A percentile compares a stretch with the other conserved stretches of the same genome.
These are phyloP conservation scores for Aporophyla lueneburgensis DNA, from an alignment of 2,888 invertebrate species.

Conservation along the genomic window DNA sequence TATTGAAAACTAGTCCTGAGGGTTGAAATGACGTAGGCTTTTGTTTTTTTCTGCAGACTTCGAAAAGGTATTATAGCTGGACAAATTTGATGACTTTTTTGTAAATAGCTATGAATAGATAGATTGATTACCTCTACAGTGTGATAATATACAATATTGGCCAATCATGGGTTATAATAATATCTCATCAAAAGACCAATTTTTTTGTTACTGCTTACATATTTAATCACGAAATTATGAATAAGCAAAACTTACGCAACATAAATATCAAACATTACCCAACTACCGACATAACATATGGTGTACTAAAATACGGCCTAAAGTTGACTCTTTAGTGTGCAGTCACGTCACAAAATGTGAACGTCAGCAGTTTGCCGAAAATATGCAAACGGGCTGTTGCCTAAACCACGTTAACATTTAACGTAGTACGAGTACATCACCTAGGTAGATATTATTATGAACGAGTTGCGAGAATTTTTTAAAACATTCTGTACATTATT, in stretches of 20 bases:
- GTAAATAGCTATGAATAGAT: background rate
- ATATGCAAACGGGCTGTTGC: conserved; percentile 47
- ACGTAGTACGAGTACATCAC: conserved; percentile 11
- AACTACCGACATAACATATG: conserved; percentile 6
- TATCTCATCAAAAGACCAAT: background rate
- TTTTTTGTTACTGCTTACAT: background rate
- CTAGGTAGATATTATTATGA: conserved; percentile 22
- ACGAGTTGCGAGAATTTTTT: conserved; percentile 32
- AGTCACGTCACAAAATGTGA: conserved; percentile 54
- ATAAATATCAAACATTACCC: background rate
- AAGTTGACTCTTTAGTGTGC: conserved; percentile 39
- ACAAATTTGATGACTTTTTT: background rate
- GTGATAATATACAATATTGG: background rate
- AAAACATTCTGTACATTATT: background rate
- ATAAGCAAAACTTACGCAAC: background rate
- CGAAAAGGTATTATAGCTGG: background rate
- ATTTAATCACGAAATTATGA: background rate
- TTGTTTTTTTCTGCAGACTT: background rate
- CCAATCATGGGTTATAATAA: background rate
- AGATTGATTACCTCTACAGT: background rate
- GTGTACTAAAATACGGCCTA: conserved; percentile 24
- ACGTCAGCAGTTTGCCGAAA: conserved; percentile 37
- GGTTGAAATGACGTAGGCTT: background rate
- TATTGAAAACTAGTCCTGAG: conserved; percentile 29
- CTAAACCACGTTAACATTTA: conserved; percentile 27